Conservation (phyloP, 2,888 invertebrate species). For the Byasa hedistus region DNA sequence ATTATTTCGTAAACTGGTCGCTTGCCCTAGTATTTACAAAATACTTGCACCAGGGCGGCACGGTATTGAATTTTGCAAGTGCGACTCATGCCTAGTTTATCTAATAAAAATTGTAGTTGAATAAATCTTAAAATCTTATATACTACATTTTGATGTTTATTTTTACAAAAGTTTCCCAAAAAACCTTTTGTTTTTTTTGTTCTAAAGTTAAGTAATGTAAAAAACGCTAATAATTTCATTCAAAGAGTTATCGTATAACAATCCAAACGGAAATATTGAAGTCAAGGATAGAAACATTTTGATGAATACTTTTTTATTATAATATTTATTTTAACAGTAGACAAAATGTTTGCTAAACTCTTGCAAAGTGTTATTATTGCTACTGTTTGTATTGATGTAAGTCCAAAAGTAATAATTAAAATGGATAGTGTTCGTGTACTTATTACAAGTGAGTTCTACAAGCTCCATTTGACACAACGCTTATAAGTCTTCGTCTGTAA, state of each 20-base stretch:
- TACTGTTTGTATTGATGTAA: not conserved
- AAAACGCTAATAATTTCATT: too few species aligned
- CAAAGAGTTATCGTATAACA: too few species aligned
- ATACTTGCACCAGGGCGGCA: too few species aligned
- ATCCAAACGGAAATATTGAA: too few species aligned
- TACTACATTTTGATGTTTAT: not conserved
- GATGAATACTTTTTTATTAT: not conserved
- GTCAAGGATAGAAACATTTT: not conserved
- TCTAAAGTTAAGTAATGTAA: not conserved
- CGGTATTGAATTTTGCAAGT: too few species aligned
- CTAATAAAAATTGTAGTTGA: not conserved
- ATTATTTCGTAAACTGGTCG: too few species aligned
- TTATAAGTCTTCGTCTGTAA: slow-evolving; percentile 1
- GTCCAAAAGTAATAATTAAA: not conserved
- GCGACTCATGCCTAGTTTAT: too few species aligned
- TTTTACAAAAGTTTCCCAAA: slow-evolving; percentile 20
- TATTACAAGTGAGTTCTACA: not conserved
- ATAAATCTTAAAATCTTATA: slow-evolving; percentile 4
- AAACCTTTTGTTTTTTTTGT: not conserved
- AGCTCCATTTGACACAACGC: slow-evolving; percentile 2
- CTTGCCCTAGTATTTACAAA: too few species aligned
- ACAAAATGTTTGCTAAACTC: slow-evolving; percentile 4
- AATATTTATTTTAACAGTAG: not conserved
- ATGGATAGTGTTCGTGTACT: not conserved
- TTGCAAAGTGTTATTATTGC: slow-evolving; percentile 17